Evolutionary conservation across 2,113 vertebrate genomes (phyloP), one percentile per base, ranked within the genome.

Genomic region (Zosterops pallidus): DNA sequence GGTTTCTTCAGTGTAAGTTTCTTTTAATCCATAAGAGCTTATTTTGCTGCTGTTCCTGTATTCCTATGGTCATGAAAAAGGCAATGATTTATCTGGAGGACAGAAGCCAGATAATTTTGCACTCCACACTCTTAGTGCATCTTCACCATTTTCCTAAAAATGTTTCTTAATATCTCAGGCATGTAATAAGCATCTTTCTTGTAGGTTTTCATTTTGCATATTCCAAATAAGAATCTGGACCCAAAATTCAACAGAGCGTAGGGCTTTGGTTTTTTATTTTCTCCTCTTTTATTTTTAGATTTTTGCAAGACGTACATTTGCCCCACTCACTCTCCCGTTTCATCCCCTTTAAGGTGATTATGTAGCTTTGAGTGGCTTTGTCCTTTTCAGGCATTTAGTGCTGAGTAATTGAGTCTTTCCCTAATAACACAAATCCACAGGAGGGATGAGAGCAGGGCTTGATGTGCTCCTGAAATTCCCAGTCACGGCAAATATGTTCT

Each of bases 311-410:
- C 6, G 2, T 67, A 47, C 57, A 26, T 67, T 70, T 74, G 26
- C 37, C 25, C 42, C 69, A 4, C 62, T 70, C 74, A 5, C 62
- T 70, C 69, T 55, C 12, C 50, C 11, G 5, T 76, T 76, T 26
- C 22, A 39, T 71, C 91, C 80, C 15, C 83, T 84, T 86, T 18
- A 74, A 81, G 5, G 3, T 71, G 62, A 68, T 75, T 72, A 13
- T 33, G 9, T 23, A 47, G 67, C 76, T 95, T 71, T n/a, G 56
- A 41, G n/a, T 46, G 81, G 41, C 83, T 95, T 87, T 87, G 62
- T 87, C 35, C 91, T 92, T 86, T 93, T 28, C 72, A 60, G 83
- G 81, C 89, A 53, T 33, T 89, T 81, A 60, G 37, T 86, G 77
- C 86, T 67, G 72, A 93, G 86, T 83, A 69, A 82, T 57, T 64